Percentiles rank a stretch among this genome's conserved stretches.
These are phyloP conservation scores for Tylochromis polylepis DNA, from an alignment of 2,113 vertebrate species.

Conservation along the genomic window DNA sequence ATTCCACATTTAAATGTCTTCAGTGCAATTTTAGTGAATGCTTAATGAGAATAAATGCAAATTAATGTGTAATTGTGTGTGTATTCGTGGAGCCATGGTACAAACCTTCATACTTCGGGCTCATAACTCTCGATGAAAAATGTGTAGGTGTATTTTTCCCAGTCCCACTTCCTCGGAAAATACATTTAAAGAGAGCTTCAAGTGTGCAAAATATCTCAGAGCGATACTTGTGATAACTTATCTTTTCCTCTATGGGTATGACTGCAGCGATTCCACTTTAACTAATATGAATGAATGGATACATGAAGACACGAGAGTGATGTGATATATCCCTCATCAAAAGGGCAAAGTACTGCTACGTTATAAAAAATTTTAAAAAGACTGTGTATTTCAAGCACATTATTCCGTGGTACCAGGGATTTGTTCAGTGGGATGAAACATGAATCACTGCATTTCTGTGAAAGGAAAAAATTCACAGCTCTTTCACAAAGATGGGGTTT, in stretches of 20 bases:
- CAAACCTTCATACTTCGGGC: slow-evolving; percentile 22
- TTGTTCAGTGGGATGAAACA: slow-evolving; percentile 49
- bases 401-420: slow-evolving; percentile 35
- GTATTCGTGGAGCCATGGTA: neutral
- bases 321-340: slow-evolving; percentile 49
- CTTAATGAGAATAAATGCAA: slow-evolving; percentile 25
- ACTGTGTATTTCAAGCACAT: slow-evolving; percentile 47
- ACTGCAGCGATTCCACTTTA: slow-evolving; percentile 49
- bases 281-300: slow-evolving; percentile 61
- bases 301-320: slow-evolving; percentile 47
- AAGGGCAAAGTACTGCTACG: slow-evolving; percentile 46
- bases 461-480: slow-evolving; percentile 28
- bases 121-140: slow-evolving; percentile 32
- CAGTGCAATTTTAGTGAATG: slow-evolving; percentile 11
- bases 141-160: slow-evolving; percentile 35
- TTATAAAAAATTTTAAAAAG: neutral
- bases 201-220: slow-evolving; percentile 41
- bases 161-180: slow-evolving; percentile 46
- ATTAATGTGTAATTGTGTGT: slow-evolving; percentile 5
- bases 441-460: slow-evolving; percentile 44
- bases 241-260: slow-evolving; percentile 44
- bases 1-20: neutral
- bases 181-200: slow-evolving; percentile 51
- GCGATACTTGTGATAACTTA: slow-evolving; percentile 57
- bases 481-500: slow-evolving; percentile 41